phyloP scores from a whole-genome alignment of 2,797 vertebrate genomes.

The Lates japonicus region DNA sequence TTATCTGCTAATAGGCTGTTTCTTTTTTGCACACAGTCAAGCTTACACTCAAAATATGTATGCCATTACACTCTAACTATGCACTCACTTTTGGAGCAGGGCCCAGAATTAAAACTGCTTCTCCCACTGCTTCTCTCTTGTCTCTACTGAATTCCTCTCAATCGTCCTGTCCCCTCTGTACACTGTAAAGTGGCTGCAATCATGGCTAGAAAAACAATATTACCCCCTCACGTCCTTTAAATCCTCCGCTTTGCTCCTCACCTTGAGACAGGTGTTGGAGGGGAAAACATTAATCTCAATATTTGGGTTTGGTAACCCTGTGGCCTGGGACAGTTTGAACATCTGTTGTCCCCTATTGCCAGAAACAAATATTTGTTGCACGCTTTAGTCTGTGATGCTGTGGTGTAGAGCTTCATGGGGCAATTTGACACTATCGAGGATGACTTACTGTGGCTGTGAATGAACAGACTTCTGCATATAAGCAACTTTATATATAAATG shows the following conservation, averaged over 20 bases:
- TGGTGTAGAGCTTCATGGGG: slow-evolving; percentile 4
- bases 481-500: neutral
- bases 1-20: slow-evolving; percentile 36
- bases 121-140: slow-evolving; percentile 60
- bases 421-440: neutral
- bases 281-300: slow-evolving; percentile 57
- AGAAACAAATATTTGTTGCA: slow-evolving; percentile 37
- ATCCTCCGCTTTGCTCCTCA: slow-evolving; percentile 69
- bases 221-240: slow-evolving; percentile 58
- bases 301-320: slow-evolving; percentile 48
- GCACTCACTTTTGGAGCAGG: slow-evolving; percentile 72
- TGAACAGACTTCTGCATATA: neutral
- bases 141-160: slow-evolving; percentile 38
- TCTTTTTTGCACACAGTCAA: slow-evolving; percentile 43
- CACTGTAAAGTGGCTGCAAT: slow-evolving; percentile 67
- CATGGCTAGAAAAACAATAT: slow-evolving; percentile 66
- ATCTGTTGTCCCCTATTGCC: slow-evolving; percentile 50
- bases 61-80: slow-evolving; percentile 70
- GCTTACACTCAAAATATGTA: slow-evolving; percentile 48
- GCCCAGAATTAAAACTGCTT: slow-evolving; percentile 75
- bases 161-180: slow-evolving; percentile 34
- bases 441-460: neutral
- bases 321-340: slow-evolving; percentile 47
- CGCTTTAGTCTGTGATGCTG: neutral
- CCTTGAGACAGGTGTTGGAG: slow-evolving; percentile 32